phyloP scores from a whole-genome alignment of 2,797 vertebrate genomes.

The Amblyopsis hoosieri region DNA sequence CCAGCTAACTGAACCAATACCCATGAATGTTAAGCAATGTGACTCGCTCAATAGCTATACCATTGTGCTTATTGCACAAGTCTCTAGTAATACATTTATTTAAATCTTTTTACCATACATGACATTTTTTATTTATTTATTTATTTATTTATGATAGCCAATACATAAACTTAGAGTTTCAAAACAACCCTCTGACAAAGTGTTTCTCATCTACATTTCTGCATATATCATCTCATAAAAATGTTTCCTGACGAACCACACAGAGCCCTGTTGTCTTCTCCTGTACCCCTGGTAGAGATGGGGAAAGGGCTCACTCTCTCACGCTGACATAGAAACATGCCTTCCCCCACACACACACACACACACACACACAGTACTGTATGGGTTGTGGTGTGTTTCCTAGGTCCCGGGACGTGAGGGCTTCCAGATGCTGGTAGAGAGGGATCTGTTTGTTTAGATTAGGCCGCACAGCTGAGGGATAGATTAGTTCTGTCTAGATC shows the following conservation, averaged over 20 bases:
- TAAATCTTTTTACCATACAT: constrained; percentile 5
- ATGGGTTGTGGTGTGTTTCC: constrained; percentile 68
- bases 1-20: constrained; percentile 21
- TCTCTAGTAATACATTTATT: too few relatives aligned
- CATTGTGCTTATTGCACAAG: constrained; percentile 22
- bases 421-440: constrained; percentile 90
- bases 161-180: neutral
- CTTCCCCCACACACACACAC: constrained; percentile 21
- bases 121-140: too few relatives aligned
- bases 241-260: constrained; percentile 22
- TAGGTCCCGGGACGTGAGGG: constrained; percentile 84
- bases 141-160: too few relatives aligned
- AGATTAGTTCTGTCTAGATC: constrained; percentile 91
- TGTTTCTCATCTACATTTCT: neutral
- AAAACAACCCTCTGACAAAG: neutral
- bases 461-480: constrained; percentile 89
- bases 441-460: constrained; percentile 94
- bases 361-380: constrained; percentile 44
- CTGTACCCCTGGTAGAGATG: constrained; percentile 40
- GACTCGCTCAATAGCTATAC: too few relatives aligned
- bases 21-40: too few relatives aligned
- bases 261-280: constrained; percentile 8
- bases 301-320: constrained; percentile 25
- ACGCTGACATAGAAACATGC: constrained; percentile 29
- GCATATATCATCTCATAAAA: constrained; percentile 1